Evolutionary conservation across 2,113 vertebrate genomes (phyloP), one percentile per base, ranked within the genome.

Genomic region (Cyphomyrus discorhynchus): DNA sequence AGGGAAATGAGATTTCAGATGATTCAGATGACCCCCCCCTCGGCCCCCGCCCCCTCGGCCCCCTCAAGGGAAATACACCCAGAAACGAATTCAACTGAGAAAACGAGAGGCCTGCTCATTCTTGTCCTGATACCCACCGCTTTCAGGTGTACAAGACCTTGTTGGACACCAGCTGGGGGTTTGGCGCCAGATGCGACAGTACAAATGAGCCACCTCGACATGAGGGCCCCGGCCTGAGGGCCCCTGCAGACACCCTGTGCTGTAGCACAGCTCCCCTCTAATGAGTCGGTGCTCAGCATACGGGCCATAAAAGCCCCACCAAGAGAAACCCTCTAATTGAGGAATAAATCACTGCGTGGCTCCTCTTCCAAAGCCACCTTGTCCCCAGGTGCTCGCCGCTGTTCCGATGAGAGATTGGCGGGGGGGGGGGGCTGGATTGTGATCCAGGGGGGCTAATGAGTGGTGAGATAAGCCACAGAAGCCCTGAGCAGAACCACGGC

Each of bases 231-330:
- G 49, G 27, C 46, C 42, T 58, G 74, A 27, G 47, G 88, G 47
- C 45, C 50, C 35, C 21, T 46, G 77, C 50, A 47, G 47, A 77
- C 31, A 45, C 62, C 52, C 58, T 5, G 15, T 3, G 39, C 84
- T 80, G 35, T 92, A 91, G 89, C 92, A 93, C 93, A 92, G 93
- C 94, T 92, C 92, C 89, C 91, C 90, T 87, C 90, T 93, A 93
- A 94, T 94, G 92, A 94, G 92, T 94, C 92, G 93, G 92, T 92
- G 88, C 93, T 93, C 92, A 24, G 45, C 45, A 84, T 82, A 94
- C 92, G 93, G 92, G 92, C 92, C 93, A 90, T 87, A 92, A 93
- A 93, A 92, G 45, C 46, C 83, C 49, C 21, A 35, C 15, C 19
- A 50, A 77, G 83, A 39, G 84, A 8, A 70, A 90, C 27, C 21